Conservation (phyloP, 2,113 vertebrate species). For the Polyodon spathula region DNA sequence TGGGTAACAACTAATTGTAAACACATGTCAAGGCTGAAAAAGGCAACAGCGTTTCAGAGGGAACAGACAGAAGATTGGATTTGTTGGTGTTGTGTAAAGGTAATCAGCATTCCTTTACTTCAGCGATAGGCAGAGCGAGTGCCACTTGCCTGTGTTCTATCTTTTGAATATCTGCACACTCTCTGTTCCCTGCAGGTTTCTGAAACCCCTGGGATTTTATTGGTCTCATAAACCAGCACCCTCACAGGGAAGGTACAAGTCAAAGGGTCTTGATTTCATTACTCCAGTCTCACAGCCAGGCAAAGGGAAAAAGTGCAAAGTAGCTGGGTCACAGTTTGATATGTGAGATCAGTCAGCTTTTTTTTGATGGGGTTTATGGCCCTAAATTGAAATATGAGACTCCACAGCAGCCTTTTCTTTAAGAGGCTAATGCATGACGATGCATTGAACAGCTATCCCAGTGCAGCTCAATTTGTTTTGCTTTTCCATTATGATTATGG, state of each 20-base stretch:
- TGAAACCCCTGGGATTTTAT: constrained; percentile 32
- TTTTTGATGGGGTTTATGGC: constrained; percentile 49
- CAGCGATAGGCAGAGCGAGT: no score
- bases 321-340: constrained; percentile 49
- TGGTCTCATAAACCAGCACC: constrained; percentile 28
- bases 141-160: no score
- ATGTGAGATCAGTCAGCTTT: constrained; percentile 48
- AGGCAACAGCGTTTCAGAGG: not conserved
- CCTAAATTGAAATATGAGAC: constrained; percentile 49
- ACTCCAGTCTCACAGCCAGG: constrained; percentile 45
- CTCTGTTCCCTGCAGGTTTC: constrained; percentile 31
- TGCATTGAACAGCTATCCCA: not conserved
- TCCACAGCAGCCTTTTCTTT: constrained; percentile 29
- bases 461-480: no score
- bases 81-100: not conserved
- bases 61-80: not conserved
- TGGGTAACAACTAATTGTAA: constrained; percentile 7
- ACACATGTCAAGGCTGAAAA: constrained; percentile 2
- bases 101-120: not conserved
- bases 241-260: constrained; percentile 24
- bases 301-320: constrained; percentile 51
- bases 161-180: no score
- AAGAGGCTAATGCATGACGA: not conserved
- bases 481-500: not conserved
- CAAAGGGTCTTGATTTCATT: constrained; percentile 55